Evolutionary conservation across 1,140 invertebrate species (phyloP).

Genomic region (Listronotus bonariensis): DNA sequence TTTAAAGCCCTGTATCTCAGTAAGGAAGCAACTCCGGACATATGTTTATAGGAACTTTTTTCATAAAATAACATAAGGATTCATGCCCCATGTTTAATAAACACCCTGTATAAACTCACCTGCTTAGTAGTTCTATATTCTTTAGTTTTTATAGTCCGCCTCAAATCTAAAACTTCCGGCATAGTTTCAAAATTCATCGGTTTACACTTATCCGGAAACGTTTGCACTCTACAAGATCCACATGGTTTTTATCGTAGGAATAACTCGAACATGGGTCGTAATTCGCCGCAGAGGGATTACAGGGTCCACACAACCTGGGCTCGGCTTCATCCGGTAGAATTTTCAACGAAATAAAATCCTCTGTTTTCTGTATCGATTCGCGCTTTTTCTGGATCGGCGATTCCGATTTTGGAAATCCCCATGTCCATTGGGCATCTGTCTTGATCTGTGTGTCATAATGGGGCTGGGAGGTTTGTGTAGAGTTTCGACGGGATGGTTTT

Average conservation of each 20-base stretch:
- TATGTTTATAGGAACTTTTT: no score
- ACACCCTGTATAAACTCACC: background rate
- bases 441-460: background rate
- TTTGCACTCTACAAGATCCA: no score
- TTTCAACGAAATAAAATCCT: constrained; percentile 20
- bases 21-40: no score
- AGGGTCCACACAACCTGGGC: background rate
- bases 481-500: background rate
- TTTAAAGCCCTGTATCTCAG: no score
- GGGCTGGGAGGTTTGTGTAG: background rate
- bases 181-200: no score
- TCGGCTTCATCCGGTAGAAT: background rate
- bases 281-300: no score
- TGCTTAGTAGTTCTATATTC: constrained; percentile 18
- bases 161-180: constrained; percentile 7
- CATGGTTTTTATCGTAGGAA: no score
- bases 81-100: no score
- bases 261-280: no score
- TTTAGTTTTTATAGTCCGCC: constrained; percentile 15
- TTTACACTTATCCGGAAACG: no score
- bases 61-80: no score
- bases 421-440: background rate
- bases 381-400: background rate
- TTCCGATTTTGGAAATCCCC: constrained; percentile 6
- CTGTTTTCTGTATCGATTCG: background rate